A percentile compares a stretch with the other conserved stretches of the same genome.
phyloP scores from a whole-genome alignment of 2,113 vertebrate genomes.

The Myxocyprinus asiaticus region DNA sequence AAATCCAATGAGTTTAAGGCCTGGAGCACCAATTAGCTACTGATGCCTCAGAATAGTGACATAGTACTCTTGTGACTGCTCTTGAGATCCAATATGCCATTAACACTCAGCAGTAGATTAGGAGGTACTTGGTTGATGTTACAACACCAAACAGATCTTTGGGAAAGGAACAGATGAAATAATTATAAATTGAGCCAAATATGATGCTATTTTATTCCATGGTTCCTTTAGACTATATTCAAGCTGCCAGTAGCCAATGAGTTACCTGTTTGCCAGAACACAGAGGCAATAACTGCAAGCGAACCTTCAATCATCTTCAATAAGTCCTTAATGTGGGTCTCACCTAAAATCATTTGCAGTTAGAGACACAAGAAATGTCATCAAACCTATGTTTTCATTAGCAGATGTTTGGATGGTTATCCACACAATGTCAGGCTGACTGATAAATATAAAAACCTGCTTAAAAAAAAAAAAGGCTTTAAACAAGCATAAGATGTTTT shows the following conservation, averaged over 20 bases:
- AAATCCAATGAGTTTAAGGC: constrained; percentile 42
- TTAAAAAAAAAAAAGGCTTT: too few species aligned
- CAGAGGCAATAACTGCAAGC: not conserved
- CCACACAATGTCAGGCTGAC: not conserved
- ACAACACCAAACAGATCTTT: not conserved
- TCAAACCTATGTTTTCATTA: not conserved
- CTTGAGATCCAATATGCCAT: not conserved
- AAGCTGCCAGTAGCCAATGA: not conserved
- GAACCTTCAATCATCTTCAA: not conserved
- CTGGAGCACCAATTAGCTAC: not conserved
- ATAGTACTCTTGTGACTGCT: constrained; percentile 33
- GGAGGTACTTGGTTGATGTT: not conserved
- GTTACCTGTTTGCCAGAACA: constrained; percentile 23
- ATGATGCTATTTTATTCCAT: not conserved
- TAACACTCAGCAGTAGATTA: not conserved
- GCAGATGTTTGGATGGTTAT: not conserved
- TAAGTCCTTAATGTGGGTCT: not conserved
- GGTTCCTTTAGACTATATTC: not conserved
- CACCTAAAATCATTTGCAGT: not conserved
- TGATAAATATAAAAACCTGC: not conserved
- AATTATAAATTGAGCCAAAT: not conserved
- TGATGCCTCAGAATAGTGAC: constrained; percentile 43
- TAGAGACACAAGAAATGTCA: constrained; percentile 5
- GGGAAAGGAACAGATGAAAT: too few species aligned
- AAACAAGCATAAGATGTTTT: too few species aligned